A percentile compares a stretch with the other conserved stretches of the same genome.
Conservation (phyloP, 2,888 invertebrate species). For the Bellardia pandia region DNA sequence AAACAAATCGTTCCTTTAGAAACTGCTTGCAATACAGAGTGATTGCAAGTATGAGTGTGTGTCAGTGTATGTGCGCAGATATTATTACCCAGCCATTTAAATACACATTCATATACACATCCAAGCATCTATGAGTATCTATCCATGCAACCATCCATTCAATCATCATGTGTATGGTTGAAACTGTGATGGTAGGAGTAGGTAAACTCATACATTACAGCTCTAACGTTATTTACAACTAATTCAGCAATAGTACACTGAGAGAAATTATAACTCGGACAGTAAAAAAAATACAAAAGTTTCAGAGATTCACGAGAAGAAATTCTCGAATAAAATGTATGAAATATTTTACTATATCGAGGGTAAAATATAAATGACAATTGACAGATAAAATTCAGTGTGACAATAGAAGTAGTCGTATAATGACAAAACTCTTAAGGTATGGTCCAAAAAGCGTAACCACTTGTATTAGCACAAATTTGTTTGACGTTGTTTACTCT, state of each 20-base stretch:
- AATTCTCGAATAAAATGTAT: no score
- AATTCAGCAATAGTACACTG: constrained; percentile 27
- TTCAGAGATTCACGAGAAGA: no score
- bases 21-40: background rate
- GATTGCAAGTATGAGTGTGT: background rate
- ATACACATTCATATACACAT: background rate
- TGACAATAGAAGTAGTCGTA: no score
- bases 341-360: no score
- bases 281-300: no score
- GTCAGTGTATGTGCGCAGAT: background rate
- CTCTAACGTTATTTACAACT: constrained; percentile 61
- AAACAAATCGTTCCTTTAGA: background rate
- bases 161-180: background rate
- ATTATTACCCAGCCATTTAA: constrained; percentile 33
- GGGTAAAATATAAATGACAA: no score
- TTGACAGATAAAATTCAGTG: no score
- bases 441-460: no score
- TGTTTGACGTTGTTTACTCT: no score
- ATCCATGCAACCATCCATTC: constrained; percentile 28
- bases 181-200: background rate
- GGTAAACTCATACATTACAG: constrained; percentile 23
- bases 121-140: constrained; percentile 21
- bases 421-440: no score
- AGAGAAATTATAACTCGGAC: no score
- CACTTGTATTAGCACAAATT: no score